These are phyloP conservation scores for Pseudochirops cupreus DNA, from an alignment of 2,797 vertebrate species.

Conservation along the genomic window DNA sequence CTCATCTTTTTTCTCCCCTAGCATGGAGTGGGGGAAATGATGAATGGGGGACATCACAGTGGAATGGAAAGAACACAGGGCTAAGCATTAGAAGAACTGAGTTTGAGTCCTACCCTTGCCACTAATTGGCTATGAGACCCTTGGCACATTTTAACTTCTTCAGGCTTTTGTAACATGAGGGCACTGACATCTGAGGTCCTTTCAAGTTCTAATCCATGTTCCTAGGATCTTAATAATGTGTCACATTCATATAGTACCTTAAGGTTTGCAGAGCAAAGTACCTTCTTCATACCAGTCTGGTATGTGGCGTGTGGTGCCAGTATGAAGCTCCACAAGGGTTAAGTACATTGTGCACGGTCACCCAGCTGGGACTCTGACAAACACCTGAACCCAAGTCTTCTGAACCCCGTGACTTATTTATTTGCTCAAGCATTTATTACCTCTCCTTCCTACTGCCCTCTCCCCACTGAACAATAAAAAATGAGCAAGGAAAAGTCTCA, in stretches of 20 bases:
- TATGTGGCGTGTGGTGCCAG: not conserved
- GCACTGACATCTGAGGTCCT: not conserved
- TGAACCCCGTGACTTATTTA: not conserved
- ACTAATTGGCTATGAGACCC: not conserved
- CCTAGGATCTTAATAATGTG: not conserved
- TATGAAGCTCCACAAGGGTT: not conserved
- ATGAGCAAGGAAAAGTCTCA: not conserved
- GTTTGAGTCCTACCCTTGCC: not conserved
- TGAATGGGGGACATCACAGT: not conserved
- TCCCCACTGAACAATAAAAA: not conserved
- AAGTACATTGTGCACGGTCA: not conserved
- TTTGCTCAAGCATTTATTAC: not conserved
- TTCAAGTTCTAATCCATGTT: not conserved
- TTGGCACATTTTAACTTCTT: not conserved
- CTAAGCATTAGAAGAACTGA: not conserved
- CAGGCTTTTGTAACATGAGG: not conserved
- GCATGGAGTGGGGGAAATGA: not conserved
- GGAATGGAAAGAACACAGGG: not conserved
- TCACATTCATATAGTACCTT: not conserved
- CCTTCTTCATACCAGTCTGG: not conserved
- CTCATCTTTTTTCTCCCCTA: not conserved
- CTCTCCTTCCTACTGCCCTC: not conserved
- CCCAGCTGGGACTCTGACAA: not conserved
- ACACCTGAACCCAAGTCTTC: not conserved
- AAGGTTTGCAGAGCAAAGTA: not conserved